phyloP scores from a whole-genome alignment of 2,797 vertebrate species.

The Pangasius djambal region DNA sequence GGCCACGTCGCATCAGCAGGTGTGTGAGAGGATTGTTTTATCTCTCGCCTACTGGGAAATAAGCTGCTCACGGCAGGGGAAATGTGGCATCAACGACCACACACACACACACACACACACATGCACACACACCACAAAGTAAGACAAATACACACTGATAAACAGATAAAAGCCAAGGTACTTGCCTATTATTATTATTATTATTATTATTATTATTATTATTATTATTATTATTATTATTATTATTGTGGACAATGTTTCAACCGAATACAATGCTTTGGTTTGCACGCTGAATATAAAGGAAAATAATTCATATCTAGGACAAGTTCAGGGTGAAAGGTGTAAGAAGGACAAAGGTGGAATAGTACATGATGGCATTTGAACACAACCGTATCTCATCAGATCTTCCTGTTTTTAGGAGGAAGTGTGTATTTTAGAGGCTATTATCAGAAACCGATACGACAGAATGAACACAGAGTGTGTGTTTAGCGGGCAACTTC shows the following conservation, averaged over 20 bases:
- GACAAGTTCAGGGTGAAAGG: not conserved
- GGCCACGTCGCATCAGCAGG: slow-evolving; percentile 17
- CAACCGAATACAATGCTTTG: not conserved
- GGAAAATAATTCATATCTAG: not conserved
- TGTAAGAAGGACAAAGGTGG: not conserved
- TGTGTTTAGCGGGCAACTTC: slow-evolving; percentile 8
- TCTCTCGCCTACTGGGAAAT: slow-evolving; percentile 28
- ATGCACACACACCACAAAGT: not conserved
- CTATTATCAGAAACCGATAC: not conserved
- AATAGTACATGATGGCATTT: not conserved
- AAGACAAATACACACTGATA: not conserved
- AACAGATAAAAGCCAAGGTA: too few relatives aligned
- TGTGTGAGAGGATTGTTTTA: slow-evolving; percentile 34
- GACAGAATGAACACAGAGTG: not conserved
- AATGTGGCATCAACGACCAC: not conserved
- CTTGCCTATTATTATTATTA: not conserved
- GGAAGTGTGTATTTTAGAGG: slow-evolving; percentile 28
- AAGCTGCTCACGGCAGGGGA: not conserved
- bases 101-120: not conserved
- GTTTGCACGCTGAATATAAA: not conserved
- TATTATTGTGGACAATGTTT: not conserved
- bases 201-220: not conserved
- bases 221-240: too few relatives aligned
- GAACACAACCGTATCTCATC: not conserved
- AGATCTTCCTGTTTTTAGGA: slow-evolving; percentile 39